phyloP scores from a whole-genome alignment of 2,113 vertebrate genomes.

The Platysteira castanea region DNA sequence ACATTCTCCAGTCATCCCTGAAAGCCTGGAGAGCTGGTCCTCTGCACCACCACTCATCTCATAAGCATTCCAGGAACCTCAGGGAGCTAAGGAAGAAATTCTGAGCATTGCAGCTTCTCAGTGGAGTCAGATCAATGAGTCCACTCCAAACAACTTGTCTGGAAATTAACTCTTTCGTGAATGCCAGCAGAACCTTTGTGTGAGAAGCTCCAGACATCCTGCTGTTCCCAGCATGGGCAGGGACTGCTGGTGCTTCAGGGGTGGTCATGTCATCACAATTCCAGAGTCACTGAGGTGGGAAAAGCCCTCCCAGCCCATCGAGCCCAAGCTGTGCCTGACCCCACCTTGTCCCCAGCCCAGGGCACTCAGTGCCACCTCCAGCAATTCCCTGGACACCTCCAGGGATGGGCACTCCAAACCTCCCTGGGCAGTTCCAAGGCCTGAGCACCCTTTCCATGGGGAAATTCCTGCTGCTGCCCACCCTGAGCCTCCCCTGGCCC shows the following conservation, averaged over 20 bases:
- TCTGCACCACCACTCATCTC: neutral
- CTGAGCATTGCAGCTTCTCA: neutral
- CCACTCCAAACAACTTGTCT: neutral
- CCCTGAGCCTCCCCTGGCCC: too few relatives aligned
- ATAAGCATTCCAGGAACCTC: neutral
- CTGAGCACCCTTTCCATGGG: too few relatives aligned
- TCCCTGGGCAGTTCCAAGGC: neutral
- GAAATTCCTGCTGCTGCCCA: too few relatives aligned
- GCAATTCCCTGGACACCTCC: neutral
- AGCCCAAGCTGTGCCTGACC: rapidly evolving
- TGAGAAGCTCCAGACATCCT: neutral
- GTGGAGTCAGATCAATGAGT: neutral
- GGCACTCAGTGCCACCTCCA: neutral
- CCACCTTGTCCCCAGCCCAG: neutral
- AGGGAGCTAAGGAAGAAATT: neutral
- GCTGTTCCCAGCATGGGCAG: neutral
- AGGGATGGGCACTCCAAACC: neutral
- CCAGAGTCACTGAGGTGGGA: rapidly evolving
- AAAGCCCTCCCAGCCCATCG: rapidly evolving
- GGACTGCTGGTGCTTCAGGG: neutral
- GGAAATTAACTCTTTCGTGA: neutral
- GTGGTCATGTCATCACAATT: rapidly evolving
- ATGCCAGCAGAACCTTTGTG: neutral
- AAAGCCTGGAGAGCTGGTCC: neutral
- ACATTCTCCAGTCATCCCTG: neutral